These are phyloP conservation scores for Drosophila nigritarsus DNA, from an alignment of 2,888 invertebrate genomes.

Conservation along the genomic window DNA sequence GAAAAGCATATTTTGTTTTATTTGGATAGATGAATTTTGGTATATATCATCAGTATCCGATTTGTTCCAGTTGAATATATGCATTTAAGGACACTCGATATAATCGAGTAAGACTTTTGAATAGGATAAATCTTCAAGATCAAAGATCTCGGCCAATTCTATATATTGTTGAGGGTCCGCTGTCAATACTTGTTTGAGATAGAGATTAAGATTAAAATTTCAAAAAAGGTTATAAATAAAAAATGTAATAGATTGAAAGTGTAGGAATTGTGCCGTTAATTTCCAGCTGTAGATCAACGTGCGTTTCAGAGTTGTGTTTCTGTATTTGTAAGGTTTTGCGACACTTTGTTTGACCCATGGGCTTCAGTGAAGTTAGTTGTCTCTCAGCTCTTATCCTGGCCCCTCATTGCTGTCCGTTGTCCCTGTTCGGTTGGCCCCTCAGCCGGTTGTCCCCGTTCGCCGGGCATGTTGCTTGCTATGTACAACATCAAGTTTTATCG, in stretches of 20 bases:
- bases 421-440: conserved; percentile 17
- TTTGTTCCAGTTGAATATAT: not conserved
- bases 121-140: not conserved
- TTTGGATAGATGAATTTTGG: too few species aligned
- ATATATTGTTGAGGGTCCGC: not conserved
- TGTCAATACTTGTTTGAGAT: not conserved
- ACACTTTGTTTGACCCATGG: conserved; percentile 64
- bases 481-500: conserved; percentile 83
- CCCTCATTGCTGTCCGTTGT: conserved; percentile 4
- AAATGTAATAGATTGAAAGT: not conserved
- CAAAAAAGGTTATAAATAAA: too few species aligned
- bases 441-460: conserved; percentile 2
- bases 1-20: too few species aligned
- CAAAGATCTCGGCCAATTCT: not conserved
- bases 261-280: conserved; percentile 45
- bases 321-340: conserved; percentile 57
- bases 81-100: not conserved
- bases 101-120: not conserved
- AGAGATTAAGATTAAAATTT: not conserved
- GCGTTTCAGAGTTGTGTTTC: conserved; percentile 9
- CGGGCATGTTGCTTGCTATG: conserved; percentile 66
- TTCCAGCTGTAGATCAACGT: not conserved
- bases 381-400: conserved; percentile 16
- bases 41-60: not conserved
- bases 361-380: conserved; percentile 10